Evolutionary conservation across 2,888 invertebrate species (phyloP).

Genomic region (Mythimna lalbum): DNA sequence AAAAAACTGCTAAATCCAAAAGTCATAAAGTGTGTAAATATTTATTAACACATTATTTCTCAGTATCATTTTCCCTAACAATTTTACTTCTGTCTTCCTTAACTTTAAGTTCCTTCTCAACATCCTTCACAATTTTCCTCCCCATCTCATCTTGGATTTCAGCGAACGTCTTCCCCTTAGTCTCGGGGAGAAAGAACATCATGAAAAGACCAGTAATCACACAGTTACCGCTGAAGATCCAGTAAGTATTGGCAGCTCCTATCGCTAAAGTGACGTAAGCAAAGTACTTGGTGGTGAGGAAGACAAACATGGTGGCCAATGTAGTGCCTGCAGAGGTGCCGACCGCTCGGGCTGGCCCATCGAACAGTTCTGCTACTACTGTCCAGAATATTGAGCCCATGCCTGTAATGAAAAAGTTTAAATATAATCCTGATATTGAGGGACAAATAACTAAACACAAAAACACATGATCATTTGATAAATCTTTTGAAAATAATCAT

Average conservation of each 20-base stretch:
- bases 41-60: not conserved
- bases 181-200: slow-evolving; percentile 78
- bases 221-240: slow-evolving; percentile 71
- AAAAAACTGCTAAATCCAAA: too few species aligned
- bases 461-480: not conserved
- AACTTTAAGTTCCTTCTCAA: not conserved
- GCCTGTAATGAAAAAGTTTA: slow-evolving; percentile 65
- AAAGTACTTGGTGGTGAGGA: slow-evolving; percentile 72
- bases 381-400: slow-evolving; percentile 78
- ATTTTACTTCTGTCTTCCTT: not conserved
- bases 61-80: not conserved
- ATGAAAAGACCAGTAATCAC: slow-evolving; percentile 71
- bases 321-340: slow-evolving; percentile 65
- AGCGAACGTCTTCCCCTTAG: slow-evolving; percentile 79
- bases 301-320: not conserved
- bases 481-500: not conserved
- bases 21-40: too few species aligned
- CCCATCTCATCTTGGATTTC: slow-evolving; percentile 75
- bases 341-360: slow-evolving; percentile 72
- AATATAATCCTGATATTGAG: not conserved
- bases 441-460: not conserved
- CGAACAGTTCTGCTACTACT: slow-evolving; percentile 77
- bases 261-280: slow-evolving; percentile 66
- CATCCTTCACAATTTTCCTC: slow-evolving; percentile 3
- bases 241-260: slow-evolving; percentile 76